Base-by-base conservation (phyloP, 2,888 invertebrate species). In the Ditula angustiorana region DNA sequence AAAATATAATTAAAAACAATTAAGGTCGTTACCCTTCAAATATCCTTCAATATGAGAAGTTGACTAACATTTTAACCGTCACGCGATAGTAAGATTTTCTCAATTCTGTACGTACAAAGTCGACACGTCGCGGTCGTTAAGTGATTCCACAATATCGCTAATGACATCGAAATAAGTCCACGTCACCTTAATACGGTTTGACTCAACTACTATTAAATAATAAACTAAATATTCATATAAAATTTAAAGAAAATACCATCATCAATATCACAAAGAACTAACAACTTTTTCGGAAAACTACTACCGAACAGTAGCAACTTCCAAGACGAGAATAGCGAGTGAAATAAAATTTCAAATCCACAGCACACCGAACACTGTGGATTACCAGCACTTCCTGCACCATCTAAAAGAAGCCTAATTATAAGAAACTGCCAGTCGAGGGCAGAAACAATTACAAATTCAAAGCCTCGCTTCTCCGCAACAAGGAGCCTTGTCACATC, bases 401-500 rank as follows among this genome's bases (percentile, higher is more conserved):
- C 41, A 41, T 57, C 60, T 58, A 60, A 55, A 60, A 67, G 67
- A 33, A 64, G 68, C 67, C 70, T 74, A 73, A 73, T 74, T 72
- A 74, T 69, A 71, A 67, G 69, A 67, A 67, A 67, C 71, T 71
- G 68, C 68, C 69, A 69, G 60, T 67, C 66, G 67, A 67, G 47
- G 61, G 70, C 69, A 67, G 72, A 68, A 73, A 78, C 77, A 77
- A 77, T 78, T 78, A 77, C 73, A 73, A 78, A 77, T 77, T 77
- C 77, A 71, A 76, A 75, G 73, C 72, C 75, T 63, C 64, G 52
- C 69, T 41, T 23, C 10, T 49, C 41, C 61, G 66, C 61, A 33
- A 64, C 26, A 53, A 35, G 8, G 26, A 3, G 16, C 26, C 11
- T 23, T 33, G 11, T 0, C 0, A 5, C 26, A n/a, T 21, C 8